A percentile compares a stretch with the other conserved stretches of the same genome.
Evolutionary conservation across 2,113 vertebrate genomes (phyloP).

Genomic region (Pyrgilauda ruficollis): DNA sequence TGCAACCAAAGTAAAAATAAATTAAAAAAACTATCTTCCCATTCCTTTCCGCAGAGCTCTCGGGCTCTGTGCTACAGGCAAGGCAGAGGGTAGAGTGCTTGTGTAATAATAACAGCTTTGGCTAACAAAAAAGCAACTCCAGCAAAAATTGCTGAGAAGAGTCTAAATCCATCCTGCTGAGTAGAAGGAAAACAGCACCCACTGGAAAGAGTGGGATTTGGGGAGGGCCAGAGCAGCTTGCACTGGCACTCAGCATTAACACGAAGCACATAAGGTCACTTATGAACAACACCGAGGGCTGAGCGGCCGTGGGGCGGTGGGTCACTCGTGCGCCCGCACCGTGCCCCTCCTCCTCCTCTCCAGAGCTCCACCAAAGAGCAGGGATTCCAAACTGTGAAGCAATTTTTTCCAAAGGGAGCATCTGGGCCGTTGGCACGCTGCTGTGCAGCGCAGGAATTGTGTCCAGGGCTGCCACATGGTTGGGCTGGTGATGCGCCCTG

Average conservation of each 20-base stretch:
- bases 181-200: slow-evolving; percentile 23
- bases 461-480: slow-evolving; percentile 70
- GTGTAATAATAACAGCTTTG: background rate
- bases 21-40: background rate
- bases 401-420: slow-evolving; percentile 77
- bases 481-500: slow-evolving; percentile 50
- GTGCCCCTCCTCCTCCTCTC: slow-evolving; percentile 59
- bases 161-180: background rate
- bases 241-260: background rate
- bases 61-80: background rate
- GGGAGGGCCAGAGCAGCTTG: background rate
- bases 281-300: background rate
- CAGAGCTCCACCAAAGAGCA: slow-evolving; percentile 69
- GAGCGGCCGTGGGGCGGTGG: slow-evolving; percentile 47
- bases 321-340: slow-evolving; percentile 42
- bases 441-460: slow-evolving; percentile 42
- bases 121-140: slow-evolving; percentile 9
- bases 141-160: slow-evolving; percentile 35
- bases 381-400: slow-evolving; percentile 75
- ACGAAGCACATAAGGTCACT: background rate
- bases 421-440: slow-evolving; percentile 71
- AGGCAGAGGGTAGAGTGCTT: background rate
- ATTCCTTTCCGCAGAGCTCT: background rate
- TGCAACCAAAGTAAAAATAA: background rate
- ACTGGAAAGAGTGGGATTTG: background rate